A percentile compares a stretch with the other conserved stretches of the same genome.
Evolutionary conservation across 1,140 invertebrate species (phyloP).

Genomic region (Sminthurides bifidus): DNA sequence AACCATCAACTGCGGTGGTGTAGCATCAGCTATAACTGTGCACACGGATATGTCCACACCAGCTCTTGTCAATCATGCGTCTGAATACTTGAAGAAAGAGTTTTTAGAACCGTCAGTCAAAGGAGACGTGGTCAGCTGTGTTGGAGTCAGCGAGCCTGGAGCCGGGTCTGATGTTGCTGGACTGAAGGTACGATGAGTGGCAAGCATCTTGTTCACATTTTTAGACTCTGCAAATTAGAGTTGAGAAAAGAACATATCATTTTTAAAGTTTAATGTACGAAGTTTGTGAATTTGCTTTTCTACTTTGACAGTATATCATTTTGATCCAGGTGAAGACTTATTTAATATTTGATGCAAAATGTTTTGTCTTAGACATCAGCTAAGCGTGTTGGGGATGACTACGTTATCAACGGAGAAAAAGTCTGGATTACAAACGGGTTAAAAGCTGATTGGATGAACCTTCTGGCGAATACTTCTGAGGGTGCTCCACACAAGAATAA

Average conservation of each 20-base stretch:
- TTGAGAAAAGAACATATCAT: background rate
- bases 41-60: constrained; percentile 45
- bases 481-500: constrained; percentile 42
- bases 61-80: constrained; percentile 44
- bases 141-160: constrained; percentile 47
- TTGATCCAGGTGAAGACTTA: too few species aligned
- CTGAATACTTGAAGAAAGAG: constrained; percentile 44
- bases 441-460: constrained; percentile 48
- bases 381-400: constrained; percentile 41
- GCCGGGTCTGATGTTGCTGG: constrained; percentile 49
- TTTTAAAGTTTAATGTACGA: too few species aligned
- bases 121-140: constrained; percentile 46
- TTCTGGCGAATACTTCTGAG: constrained; percentile 43
- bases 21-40: constrained; percentile 47
- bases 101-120: constrained; percentile 46
- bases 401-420: constrained; percentile 47
- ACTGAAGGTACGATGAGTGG: constrained; percentile 32
- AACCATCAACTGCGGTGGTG: constrained; percentile 40
- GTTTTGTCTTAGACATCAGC: constrained; percentile 41
- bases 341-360: background rate
- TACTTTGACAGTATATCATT: too few species aligned
- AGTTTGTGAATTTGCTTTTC: too few species aligned
- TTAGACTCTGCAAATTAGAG: background rate
- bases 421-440: constrained; percentile 49
- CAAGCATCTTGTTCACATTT: too few species aligned